Evolutionary conservation across 2,797 vertebrate genomes (phyloP).

Genomic region (Kryptopterus vitreolus): DNA sequence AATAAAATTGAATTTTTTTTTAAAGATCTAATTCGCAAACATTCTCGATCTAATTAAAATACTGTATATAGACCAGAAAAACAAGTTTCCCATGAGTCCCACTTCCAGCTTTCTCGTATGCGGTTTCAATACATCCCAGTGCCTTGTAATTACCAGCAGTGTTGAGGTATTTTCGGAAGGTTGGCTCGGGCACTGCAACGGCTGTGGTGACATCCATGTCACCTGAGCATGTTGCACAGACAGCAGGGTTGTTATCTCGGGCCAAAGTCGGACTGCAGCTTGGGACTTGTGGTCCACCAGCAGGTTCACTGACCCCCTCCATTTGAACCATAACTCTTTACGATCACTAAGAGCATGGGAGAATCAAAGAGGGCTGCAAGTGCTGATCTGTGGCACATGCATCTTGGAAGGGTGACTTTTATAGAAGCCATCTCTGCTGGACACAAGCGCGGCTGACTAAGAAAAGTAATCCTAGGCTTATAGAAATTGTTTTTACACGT

Average conservation of each 20-base stretch:
- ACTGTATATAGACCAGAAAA: not conserved
- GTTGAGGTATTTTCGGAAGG: conserved; percentile 59
- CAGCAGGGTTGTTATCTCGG: conserved; percentile 59
- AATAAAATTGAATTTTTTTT: not conserved
- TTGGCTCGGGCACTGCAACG: conserved; percentile 47
- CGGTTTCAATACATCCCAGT: conserved; percentile 46
- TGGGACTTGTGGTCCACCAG: conserved; percentile 55
- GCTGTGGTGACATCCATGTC: conserved; percentile 60
- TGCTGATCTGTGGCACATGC: conserved; percentile 51
- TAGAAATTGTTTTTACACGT: not conserved
- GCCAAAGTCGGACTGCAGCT: conserved; percentile 55
- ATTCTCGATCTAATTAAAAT: not conserved
- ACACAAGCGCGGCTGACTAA: conserved; percentile 1
- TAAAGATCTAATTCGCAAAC: too few relatives aligned
- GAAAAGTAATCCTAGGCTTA: not conserved
- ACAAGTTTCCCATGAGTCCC: not conserved
- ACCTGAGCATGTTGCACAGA: conserved; percentile 69
- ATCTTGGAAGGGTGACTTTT: conserved; percentile 39
- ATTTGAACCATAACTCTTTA: conserved; percentile 59
- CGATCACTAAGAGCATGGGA: conserved; percentile 48
- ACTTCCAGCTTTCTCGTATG: conserved; percentile 38
- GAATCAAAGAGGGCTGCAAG: conserved; percentile 49
- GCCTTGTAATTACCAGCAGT: conserved; percentile 46
- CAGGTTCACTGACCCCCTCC: conserved; percentile 60
- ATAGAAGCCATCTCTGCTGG: not conserved